Conservation (phyloP, 2,113 vertebrate genomes). For the Laterallus jamaicensis region DNA sequence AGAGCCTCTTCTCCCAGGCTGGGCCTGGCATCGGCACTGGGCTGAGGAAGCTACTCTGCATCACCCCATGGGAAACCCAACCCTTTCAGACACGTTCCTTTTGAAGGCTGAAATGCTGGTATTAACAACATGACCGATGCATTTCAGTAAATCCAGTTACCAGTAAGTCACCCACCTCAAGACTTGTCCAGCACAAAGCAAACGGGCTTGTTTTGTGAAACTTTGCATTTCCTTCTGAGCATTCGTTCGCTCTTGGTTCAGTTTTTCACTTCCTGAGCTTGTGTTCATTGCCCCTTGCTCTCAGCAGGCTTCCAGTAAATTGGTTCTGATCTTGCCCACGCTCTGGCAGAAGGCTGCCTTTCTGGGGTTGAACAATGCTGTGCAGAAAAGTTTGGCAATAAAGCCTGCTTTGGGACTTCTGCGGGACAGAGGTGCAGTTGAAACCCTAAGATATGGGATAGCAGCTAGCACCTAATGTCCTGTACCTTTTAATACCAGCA, state of each 20-base stretch:
- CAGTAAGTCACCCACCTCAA: not conserved
- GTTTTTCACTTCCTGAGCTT: not conserved
- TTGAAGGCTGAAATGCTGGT: not conserved
- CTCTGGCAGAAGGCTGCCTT: not conserved
- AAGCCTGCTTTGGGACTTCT: not conserved
- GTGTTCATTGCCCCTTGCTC: not conserved
- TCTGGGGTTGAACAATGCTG: not conserved
- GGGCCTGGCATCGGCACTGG: not conserved
- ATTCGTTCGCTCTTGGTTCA: not conserved
- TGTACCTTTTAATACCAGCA: not conserved
- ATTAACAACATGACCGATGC: not conserved
- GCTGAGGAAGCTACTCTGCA: not conserved
- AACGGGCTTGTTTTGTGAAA: not conserved
- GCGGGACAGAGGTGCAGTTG: not conserved
- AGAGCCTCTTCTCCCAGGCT: not conserved
- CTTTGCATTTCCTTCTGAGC: not conserved
- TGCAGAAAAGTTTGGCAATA: not conserved
- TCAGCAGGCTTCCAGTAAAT: not conserved
- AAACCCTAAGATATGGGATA: not conserved
- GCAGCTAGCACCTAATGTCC: not conserved
- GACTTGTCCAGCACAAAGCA: not conserved
- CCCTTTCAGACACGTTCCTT: not conserved
- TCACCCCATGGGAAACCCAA: not conserved
- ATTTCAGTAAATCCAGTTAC: not conserved
- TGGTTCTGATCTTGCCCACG: not conserved